Conservation (phyloP, 1,140 invertebrate genomes). For the Dolichoris vasculosae region DNA sequence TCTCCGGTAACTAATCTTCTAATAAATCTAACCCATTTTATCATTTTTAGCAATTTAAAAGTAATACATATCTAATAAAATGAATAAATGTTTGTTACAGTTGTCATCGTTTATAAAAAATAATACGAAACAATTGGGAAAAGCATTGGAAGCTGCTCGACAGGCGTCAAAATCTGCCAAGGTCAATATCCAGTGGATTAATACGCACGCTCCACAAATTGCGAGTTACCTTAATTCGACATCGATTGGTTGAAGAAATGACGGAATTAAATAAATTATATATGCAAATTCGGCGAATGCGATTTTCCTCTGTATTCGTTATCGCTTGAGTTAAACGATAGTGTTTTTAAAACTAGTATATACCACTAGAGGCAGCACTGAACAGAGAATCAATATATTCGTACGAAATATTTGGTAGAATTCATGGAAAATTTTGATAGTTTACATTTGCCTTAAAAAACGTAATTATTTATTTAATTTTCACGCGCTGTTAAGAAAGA, state of each 20-base stretch:
- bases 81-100: conserved; percentile 51
- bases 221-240: conserved; percentile 32
- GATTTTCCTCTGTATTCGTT: neutral
- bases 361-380: conserved; percentile 22
- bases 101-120: conserved; percentile 52
- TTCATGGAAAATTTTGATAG: no score
- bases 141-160: conserved; percentile 37
- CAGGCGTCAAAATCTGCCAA: conserved; percentile 49
- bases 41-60: neutral
- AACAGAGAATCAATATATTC: neutral
- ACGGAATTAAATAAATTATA: neutral
- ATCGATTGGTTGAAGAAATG: neutral
- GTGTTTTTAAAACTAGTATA: neutral
- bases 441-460: no score
- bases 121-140: conserved; percentile 45
- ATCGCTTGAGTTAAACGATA: neutral
- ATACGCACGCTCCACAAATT: conserved; percentile 52
- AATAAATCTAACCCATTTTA: neutral
- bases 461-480: no score
- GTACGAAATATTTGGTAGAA: neutral
- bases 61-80: conserved; percentile 14
- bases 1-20: neutral
- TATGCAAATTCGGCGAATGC: neutral
- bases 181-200: conserved; percentile 55
- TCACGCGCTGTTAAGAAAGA: no score